These are phyloP conservation scores for Mythimna loreyi DNA, from an alignment of 2,888 invertebrate genomes.

Conservation along the genomic window DNA sequence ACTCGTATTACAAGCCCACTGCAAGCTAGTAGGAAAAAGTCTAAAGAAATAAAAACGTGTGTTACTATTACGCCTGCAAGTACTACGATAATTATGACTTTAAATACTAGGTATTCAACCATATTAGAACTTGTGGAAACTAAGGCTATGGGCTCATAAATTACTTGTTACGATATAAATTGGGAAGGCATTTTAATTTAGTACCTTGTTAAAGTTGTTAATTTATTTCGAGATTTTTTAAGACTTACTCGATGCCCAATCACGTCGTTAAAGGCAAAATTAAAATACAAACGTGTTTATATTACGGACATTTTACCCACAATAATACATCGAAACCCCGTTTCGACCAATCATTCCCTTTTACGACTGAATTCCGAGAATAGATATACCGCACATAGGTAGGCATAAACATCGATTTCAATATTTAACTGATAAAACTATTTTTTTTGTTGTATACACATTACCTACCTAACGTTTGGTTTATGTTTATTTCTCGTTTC, in stretches of 20 bases:
- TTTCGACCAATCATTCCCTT: conserved; percentile 52
- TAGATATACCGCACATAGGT: conserved; percentile 42
- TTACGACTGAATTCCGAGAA: conserved; percentile 61
- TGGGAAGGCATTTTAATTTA: conserved; percentile 31
- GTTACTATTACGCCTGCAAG: background rate
- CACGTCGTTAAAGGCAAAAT: conserved; percentile 61
- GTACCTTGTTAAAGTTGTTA: conserved; percentile 26
- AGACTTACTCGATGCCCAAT: conserved; percentile 45
- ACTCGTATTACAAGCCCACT: too few species aligned
- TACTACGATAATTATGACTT: background rate
- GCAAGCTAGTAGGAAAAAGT: too few species aligned
- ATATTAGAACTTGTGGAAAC: background rate
- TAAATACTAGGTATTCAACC: background rate
- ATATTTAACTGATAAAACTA: conserved; percentile 63
- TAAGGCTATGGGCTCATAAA: background rate
- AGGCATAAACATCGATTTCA: conserved; percentile 54
- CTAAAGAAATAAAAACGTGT: too few species aligned
- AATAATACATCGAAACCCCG: conserved; percentile 51
- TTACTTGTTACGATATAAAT: conserved; percentile 18
- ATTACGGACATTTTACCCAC: conserved; percentile 44
- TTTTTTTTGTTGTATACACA: conserved; percentile 48
- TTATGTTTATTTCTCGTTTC: conserved; percentile 53
- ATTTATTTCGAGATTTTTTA: conserved; percentile 54
- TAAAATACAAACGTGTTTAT: conserved; percentile 59
- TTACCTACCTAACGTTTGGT: conserved; percentile 45